Evolutionary conservation across 2,797 vertebrate genomes (phyloP).

Genomic region (Limosa lapponica): DNA sequence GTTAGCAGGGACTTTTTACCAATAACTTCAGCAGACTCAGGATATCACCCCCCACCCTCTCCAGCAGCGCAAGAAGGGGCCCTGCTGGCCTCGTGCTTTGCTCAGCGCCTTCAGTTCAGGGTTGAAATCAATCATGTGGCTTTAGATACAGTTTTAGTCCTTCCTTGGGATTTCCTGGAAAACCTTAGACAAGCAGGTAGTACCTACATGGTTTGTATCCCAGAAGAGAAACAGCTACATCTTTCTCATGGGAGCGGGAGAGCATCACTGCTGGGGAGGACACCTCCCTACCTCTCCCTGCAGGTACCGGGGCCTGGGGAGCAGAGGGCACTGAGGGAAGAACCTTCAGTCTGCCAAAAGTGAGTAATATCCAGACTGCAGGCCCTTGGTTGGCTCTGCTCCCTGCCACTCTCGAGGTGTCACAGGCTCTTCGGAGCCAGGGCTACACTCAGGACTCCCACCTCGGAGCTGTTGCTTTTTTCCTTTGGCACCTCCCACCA

Average conservation of each 20-base stretch:
- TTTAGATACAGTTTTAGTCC: not conserved
- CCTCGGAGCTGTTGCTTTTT: not conserved
- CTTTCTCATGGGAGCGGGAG: not conserved
- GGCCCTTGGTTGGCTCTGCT: not conserved
- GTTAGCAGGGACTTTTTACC: not conserved
- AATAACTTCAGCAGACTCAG: not conserved
- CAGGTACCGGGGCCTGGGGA: not conserved
- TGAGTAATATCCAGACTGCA: not conserved
- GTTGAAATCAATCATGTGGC: not conserved
- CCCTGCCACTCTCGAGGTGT: rapidly evolving
- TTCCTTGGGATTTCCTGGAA: not conserved
- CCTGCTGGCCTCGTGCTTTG: not conserved
- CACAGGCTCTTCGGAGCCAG: not conserved
- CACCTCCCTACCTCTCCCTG: not conserved
- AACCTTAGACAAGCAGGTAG: not conserved
- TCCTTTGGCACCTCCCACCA: not conserved
- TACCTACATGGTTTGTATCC: rapidly evolving
- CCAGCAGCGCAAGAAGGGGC: not conserved
- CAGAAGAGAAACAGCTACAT: not conserved
- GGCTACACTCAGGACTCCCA: rapidly evolving
- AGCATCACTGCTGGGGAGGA: rapidly evolving
- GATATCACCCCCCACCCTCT: not conserved
- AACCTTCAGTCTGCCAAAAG: not conserved
- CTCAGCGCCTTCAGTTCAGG: not conserved
- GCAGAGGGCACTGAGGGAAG: not conserved